Evolutionary conservation across 2,113 vertebrate genomes (phyloP), one percentile per base, ranked within the genome.

Genomic region (Nicator chloris): DNA sequence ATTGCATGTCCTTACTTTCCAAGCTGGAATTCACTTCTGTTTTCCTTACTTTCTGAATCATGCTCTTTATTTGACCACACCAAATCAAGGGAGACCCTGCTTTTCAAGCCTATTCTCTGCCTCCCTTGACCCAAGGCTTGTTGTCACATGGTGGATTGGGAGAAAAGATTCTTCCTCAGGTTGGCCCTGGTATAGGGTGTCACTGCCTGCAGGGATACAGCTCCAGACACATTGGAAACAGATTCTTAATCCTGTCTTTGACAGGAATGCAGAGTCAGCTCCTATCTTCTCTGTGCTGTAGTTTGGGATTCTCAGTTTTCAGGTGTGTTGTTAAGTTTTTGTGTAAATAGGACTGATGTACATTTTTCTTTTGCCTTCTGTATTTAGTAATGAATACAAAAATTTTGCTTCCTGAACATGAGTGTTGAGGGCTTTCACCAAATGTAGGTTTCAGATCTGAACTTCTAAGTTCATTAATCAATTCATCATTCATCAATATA

Each of bases 61-160:
- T 19, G 51, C 37, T 9, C 3, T 30, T 9, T 60, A 23, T 86
- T 84, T 35, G 82, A 31, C 24, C 12, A 28, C 23, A 27, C 35
- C 44, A 56, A 68, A 71, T 31, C 8, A 12, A 53, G 28, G 28
- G 40, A 65, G n/a, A 79, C 17, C 6, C n/a, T 79, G 6, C 35
- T 89, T 84, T 78, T 81, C 35, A 11, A 35, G 47, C 51, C 13
- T 30, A 13, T 54, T 79, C 33, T 56, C 40, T 24, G 21, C 30
- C 9, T 78, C 7, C 28, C 15, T n/a, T 57, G 39, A n/a, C 49
- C 35, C 0, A 0, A 47, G 14, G 9, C n/a, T 61, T 53, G 7
- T 54, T 70, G 6, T 35, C 1, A 2, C 13, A 1, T 30, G 3
- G 3, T 1, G 7, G 30, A 4, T 18, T 11, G 35, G 49, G 47